These are phyloP conservation scores for Tenualosa thibaudeaui DNA, from an alignment of 2,797 vertebrate species.

Conservation along the genomic window DNA sequence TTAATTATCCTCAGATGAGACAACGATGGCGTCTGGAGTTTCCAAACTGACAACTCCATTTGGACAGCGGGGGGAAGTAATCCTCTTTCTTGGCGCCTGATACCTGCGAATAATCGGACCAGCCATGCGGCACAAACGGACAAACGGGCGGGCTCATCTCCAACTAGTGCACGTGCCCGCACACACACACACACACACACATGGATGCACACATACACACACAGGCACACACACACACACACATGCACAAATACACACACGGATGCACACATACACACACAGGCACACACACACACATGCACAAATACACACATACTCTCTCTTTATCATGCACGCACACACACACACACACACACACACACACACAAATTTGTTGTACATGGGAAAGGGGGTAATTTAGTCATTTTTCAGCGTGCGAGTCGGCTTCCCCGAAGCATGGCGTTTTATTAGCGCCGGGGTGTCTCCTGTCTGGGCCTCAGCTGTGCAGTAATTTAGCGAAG, in stretches of 20 bases:
- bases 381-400: conserved; percentile 63
- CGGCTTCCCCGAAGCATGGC: conserved; percentile 63
- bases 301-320: conserved; percentile 36
- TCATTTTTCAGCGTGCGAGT: conserved; percentile 50
- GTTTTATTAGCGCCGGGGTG: conserved; percentile 52
- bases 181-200: not conserved
- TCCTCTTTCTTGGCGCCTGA: conserved; percentile 75
- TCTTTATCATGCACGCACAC: no score
- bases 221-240: not conserved
- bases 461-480: conserved; percentile 43
- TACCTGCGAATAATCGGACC: conserved; percentile 79
- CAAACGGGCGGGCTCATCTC: conserved; percentile 56
- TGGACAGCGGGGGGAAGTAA: conserved; percentile 70
- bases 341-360: not conserved
- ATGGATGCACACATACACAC: not conserved
- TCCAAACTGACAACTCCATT: conserved; percentile 80
- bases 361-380: conserved; percentile 27
- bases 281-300: conserved; percentile 33
- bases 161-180: not conserved
- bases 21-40: conserved; percentile 77
- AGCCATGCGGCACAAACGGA: conserved; percentile 57
- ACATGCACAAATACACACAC: not conserved
- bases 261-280: conserved; percentile 29
- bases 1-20: conserved; percentile 74
- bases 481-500: conserved; percentile 56